Percentiles rank a stretch among this genome's conserved stretches.
These are phyloP conservation scores for Muraenolepis orangiensis DNA, from an alignment of 2,797 vertebrate species.

Conservation along the genomic window DNA sequence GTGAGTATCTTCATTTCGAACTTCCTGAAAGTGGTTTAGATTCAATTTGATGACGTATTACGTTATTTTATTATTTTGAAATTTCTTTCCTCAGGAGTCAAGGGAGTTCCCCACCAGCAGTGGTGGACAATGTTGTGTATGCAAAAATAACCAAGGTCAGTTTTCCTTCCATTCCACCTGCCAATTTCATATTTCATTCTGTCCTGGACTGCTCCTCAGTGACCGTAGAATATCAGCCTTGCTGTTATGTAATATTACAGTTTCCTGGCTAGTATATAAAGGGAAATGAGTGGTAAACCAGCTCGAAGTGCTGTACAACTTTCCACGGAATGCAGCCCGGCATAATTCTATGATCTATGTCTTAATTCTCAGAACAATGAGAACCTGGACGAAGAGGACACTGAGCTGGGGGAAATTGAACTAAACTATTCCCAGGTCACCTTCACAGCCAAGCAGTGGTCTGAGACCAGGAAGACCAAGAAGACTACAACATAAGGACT, in stretches of 20 bases:
- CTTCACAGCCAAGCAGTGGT: not conserved
- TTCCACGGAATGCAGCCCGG: not conserved
- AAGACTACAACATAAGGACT: too few species aligned
- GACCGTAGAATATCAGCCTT: not conserved
- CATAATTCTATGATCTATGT: not conserved
- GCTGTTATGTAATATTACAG: not conserved
- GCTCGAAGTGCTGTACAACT: not conserved
- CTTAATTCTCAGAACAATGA: not conserved
- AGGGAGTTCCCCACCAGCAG: not conserved
- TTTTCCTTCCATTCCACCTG: not conserved
- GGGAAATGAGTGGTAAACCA: not conserved
- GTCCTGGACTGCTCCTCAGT: not conserved
- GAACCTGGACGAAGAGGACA: not conserved
- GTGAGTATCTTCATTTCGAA: slow-evolving; percentile 43
- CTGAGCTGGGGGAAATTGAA: not conserved
- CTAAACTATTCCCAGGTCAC: not conserved
- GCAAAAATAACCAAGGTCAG: slow-evolving; percentile 22
- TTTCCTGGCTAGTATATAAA: not conserved
- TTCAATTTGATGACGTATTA: not conserved
- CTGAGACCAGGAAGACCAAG: not conserved
- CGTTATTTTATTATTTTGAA: not conserved
- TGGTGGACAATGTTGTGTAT: slow-evolving; percentile 17
- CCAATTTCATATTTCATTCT: not conserved
- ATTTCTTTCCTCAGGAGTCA: not conserved
- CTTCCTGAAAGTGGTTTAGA: not conserved